phyloP scores from a whole-genome alignment of 2,888 invertebrate genomes.

The Atherix ibis region DNA sequence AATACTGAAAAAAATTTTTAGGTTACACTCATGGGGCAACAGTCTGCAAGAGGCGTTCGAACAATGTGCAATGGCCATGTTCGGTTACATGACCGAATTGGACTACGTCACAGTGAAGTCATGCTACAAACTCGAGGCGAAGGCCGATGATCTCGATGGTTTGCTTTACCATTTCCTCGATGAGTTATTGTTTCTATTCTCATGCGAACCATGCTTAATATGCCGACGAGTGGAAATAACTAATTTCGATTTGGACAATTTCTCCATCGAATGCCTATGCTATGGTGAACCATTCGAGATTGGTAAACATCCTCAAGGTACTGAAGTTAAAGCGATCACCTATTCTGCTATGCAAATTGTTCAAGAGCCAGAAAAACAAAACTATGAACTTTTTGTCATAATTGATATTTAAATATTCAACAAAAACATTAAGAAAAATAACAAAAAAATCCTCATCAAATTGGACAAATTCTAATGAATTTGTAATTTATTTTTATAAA shows the following conservation, averaged over 20 bases:
- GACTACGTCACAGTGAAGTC: slow-evolving; percentile 65
- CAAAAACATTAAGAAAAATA: too few species aligned
- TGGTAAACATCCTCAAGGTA: slow-evolving; percentile 90
- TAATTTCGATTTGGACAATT: slow-evolving; percentile 69
- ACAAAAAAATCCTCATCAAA: neutral
- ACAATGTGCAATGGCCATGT: slow-evolving; percentile 92
- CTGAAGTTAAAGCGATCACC: slow-evolving; percentile 98
- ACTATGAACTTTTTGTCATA: slow-evolving; percentile 88
- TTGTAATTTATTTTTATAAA: neutral
- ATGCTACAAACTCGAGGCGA: slow-evolving; percentile 68
- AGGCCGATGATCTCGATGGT: slow-evolving; percentile 75
- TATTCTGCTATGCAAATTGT: slow-evolving; percentile 97
- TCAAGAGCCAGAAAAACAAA: slow-evolving; percentile 49
- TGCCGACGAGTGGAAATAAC: slow-evolving; percentile 74
- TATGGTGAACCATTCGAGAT: slow-evolving; percentile 91
- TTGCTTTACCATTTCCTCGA: slow-evolving; percentile 87
- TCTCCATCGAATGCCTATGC: slow-evolving; percentile 61
- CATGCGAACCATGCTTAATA: slow-evolving; percentile 79
- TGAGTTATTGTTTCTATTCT: slow-evolving; percentile 83
- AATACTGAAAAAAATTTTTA: too few species aligned
- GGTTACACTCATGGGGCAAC: slow-evolving; percentile 86
- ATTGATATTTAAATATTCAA: slow-evolving; percentile 64
- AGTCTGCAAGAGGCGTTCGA: slow-evolving; percentile 80
- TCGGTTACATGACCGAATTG: slow-evolving; percentile 92
- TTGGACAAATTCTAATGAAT: neutral